Evolutionary conservation across 1,140 invertebrate species (phyloP), one percentile per base, ranked within the genome.

Genomic region (Drosophila saltans): DNA sequence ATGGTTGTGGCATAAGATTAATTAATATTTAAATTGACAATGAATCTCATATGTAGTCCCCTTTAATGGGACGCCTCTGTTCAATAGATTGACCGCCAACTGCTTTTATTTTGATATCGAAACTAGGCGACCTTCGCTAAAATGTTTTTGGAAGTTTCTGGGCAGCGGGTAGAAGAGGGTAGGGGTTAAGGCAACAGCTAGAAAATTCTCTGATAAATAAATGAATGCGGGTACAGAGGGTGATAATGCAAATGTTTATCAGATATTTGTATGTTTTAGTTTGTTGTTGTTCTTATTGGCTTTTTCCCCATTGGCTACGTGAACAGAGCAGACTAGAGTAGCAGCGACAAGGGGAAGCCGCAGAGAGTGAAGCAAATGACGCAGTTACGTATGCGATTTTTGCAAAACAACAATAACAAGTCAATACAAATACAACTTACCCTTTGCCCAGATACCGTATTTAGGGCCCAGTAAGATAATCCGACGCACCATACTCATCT

Each of bases 401-500:
- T 80, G 80, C 72, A 80, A 76, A 83, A 72, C 67, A 78, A 78
- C 56, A 78, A 60, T 39, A 41, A 48, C 58, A 36, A 39, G 45
- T 52, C 8, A 52, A 9, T 2, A 45, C 7, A 7, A 24, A 33
- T 45, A 56, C 33, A 60, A 75, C 90, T 91, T 78, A 91, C 90
- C 90, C 63, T 82, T 91, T 69, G 84, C 72, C 90, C 85, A 91
- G 69, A 82, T 72, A 56, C 74, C 86, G 62, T 84, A 88, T 78
- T 82, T 91, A 41, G 85, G 90, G 72, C 82, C 86, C 68, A 91
- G 69, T 59, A 91, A 75, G 57, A 91, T 78, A 26, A 91, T 88
- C 59, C 86, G 82, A 55, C 90, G 82, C 57, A 91, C 90, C 78
- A 91, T 91, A 75, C 90, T 91, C 90, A 91, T 91, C 70, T 59